Evolutionary conservation across 1,140 invertebrate genomes (phyloP).

Genomic region (Agraylea sexmaculata): DNA sequence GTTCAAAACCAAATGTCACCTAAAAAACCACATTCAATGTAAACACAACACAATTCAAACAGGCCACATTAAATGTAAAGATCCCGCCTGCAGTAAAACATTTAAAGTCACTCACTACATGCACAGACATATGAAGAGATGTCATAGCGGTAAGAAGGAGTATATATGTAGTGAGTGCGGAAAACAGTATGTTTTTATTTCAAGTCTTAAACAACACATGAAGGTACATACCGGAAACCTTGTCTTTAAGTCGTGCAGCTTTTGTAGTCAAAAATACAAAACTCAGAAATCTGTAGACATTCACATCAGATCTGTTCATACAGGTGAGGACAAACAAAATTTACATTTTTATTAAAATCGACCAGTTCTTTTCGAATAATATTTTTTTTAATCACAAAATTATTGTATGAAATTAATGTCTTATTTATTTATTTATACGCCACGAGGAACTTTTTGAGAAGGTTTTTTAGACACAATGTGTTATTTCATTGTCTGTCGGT

Average conservation of each 20-base stretch:
- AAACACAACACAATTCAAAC: slow-evolving; percentile 12
- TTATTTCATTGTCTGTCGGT: no score
- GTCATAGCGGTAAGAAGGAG: slow-evolving; percentile 26
- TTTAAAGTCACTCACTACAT: slow-evolving; percentile 32
- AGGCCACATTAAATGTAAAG: slow-evolving; percentile 24
- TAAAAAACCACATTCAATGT: slow-evolving; percentile 18
- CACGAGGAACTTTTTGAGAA: no score
- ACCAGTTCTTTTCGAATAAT: not conserved
- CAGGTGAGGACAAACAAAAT: slow-evolving; percentile 31
- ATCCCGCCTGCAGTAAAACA: slow-evolving; percentile 25
- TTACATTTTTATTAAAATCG: no score
- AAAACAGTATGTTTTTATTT: slow-evolving; percentile 30
- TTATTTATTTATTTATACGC: no score
- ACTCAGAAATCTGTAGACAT: slow-evolving; percentile 33
- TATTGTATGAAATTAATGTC: not conserved
- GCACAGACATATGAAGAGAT: slow-evolving; percentile 31
- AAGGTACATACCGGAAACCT: slow-evolving; percentile 31
- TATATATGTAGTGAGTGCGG: slow-evolving; percentile 33
- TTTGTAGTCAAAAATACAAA: slow-evolving; percentile 34
- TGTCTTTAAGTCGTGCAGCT: slow-evolving; percentile 30
- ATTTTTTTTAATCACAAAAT: not conserved
- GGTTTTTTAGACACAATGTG: no score
- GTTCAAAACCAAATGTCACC: slow-evolving; percentile 19
- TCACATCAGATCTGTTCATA: slow-evolving; percentile 38
- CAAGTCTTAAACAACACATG: slow-evolving; percentile 29